phyloP scores from a whole-genome alignment of 2,888 invertebrate species.

The Rambutsinella grinnellia region DNA sequence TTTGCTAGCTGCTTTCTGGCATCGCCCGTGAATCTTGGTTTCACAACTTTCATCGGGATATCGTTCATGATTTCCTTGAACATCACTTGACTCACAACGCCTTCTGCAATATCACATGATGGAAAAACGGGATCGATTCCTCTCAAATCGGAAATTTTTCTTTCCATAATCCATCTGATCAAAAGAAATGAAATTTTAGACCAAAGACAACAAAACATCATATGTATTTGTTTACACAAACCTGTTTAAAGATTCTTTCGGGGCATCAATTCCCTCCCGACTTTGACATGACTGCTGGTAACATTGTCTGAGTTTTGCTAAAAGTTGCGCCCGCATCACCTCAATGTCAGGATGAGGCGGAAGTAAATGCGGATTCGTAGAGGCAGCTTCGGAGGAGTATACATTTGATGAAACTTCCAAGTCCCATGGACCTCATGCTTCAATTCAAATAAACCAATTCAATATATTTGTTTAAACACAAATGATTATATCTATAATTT shows the following conservation, averaged over 20 bases:
- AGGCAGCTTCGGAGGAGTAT: slow-evolving; percentile 86
- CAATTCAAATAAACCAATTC: slow-evolving; percentile 19
- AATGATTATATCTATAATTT: background rate
- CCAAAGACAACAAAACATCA: background rate
- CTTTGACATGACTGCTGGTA: slow-evolving; percentile 96
- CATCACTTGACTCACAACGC: slow-evolving; percentile 87
- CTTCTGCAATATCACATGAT: slow-evolving; percentile 89
- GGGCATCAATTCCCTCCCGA: slow-evolving; percentile 91
- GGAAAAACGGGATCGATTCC: slow-evolving; percentile 93
- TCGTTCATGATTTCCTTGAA: slow-evolving; percentile 98
- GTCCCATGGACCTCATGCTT: slow-evolving; percentile 94
- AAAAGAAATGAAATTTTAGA: background rate
- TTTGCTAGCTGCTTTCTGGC: slow-evolving; percentile 92
- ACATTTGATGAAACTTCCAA: slow-evolving; percentile 93
- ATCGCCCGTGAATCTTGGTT: slow-evolving; percentile 95
- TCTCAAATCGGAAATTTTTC: slow-evolving; percentile 86
- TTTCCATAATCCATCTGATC: slow-evolving; percentile 89
- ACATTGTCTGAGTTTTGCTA: slow-evolving; percentile 87
- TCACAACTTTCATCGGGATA: slow-evolving; percentile 94
- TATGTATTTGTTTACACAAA: slow-evolving; percentile 21
- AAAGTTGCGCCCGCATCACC: slow-evolving; percentile 84
- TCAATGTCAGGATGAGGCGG: slow-evolving; percentile 97
- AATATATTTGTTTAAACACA: background rate
- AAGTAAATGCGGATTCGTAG: slow-evolving; percentile 90
- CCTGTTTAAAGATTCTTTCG: slow-evolving; percentile 93